These are phyloP conservation scores for Oreocharis arfaki DNA, from an alignment of 2,113 vertebrate genomes.

Conservation along the genomic window DNA sequence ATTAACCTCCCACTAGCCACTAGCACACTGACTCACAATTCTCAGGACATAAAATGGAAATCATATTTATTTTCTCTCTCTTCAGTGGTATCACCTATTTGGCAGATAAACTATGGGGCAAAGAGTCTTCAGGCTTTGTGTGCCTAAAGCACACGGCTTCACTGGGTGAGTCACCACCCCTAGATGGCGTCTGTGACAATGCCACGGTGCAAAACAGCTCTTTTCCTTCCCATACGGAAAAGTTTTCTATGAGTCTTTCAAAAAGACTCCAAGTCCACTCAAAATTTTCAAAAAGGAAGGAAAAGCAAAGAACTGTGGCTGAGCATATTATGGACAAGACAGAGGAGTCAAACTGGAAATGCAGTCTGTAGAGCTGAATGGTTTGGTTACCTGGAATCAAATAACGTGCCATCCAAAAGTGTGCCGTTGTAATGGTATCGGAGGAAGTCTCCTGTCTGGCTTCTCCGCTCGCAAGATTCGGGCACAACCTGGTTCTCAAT, in stretches of 20 bases:
- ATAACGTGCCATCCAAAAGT: conserved; percentile 89
- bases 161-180: background rate
- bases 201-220: background rate
- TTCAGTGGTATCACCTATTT: background rate
- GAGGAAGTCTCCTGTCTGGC: conserved; percentile 85
- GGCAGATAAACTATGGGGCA: background rate
- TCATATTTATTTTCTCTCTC: background rate
- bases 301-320: background rate
- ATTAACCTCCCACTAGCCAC: background rate
- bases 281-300: background rate
- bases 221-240: background rate
- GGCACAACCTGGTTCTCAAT: conserved; percentile 81
- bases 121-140: rapidly evolving
- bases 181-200: background rate
- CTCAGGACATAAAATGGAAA: background rate
- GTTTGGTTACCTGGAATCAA: conserved; percentile 89
- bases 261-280: background rate
- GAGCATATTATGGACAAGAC: background rate
- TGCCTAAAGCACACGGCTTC: background rate
- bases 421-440: conserved; percentile 97
- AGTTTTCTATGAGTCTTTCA: background rate
- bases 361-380: background rate
- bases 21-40: background rate
- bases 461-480: conserved; percentile 79
- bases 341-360: background rate